A percentile compares a stretch with the other conserved stretches of the same genome.
Conservation (phyloP, 2,888 invertebrate species). For the Timandra comae region DNA sequence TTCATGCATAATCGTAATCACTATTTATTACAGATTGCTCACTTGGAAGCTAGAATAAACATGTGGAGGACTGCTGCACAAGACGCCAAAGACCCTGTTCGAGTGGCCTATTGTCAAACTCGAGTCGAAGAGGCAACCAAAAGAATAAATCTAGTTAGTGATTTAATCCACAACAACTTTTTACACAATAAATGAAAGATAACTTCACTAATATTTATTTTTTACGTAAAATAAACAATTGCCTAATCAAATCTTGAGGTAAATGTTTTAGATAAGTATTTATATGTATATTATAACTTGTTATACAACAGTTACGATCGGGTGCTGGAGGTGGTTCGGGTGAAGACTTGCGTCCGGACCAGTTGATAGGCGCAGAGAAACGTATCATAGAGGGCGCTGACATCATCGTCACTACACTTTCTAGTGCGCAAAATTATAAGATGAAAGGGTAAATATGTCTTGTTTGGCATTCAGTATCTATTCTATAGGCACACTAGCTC, state of each 20-base stretch:
- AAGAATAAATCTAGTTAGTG: conserved; percentile 42
- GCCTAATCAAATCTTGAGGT: no score
- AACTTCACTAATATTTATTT: no score
- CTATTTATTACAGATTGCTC: conserved; percentile 44
- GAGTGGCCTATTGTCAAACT: conserved; percentile 53
- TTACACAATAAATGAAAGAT: no score
- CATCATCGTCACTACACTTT: conserved; percentile 83
- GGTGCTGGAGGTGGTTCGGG: conserved; percentile 20
- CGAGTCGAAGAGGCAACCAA: conserved; percentile 35
- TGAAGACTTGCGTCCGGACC: conserved; percentile 39
- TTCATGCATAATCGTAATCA: no score
- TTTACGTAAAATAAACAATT: no score
- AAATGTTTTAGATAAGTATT: no score
- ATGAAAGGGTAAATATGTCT: conserved; percentile 45
- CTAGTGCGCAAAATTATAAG: conserved; percentile 69
- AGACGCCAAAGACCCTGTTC: conserved; percentile 49
- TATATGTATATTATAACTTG: no score
- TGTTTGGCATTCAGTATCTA: no score
- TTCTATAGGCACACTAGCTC: no score
- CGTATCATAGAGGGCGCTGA: conserved; percentile 77
- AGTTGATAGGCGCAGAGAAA: conserved; percentile 41
- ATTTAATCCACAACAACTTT: no score
- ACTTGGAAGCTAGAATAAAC: conserved; percentile 57
- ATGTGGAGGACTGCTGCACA: conserved; percentile 50
- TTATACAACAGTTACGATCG: no score